Evolutionary conservation across 2,888 invertebrate species (phyloP).

Genomic region (Cheilosia impressa): DNA sequence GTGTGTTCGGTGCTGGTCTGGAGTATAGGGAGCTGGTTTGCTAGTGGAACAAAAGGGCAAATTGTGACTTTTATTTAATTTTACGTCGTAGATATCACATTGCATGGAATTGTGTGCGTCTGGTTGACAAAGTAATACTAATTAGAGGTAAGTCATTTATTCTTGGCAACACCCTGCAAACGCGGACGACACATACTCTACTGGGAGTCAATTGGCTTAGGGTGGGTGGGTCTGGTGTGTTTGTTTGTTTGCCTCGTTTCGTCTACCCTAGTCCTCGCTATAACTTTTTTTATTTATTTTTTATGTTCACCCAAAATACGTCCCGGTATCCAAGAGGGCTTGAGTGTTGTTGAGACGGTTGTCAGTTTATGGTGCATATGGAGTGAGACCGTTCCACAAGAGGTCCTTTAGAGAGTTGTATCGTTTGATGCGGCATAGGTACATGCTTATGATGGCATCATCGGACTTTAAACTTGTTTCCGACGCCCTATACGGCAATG

Average conservation of each 20-base stretch:
- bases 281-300: too few relatives aligned
- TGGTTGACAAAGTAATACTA: conserved; percentile 65
- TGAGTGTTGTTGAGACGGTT: too few relatives aligned
- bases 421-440: too few relatives aligned
- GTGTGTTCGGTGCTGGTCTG: conserved; percentile 6
- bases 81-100: conserved; percentile 58
- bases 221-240: neutral
- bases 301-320: too few relatives aligned
- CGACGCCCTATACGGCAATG: too few relatives aligned
- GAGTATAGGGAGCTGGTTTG: conserved; percentile 2
- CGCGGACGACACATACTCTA: conserved; percentile 17
- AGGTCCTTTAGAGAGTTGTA: too few relatives aligned
- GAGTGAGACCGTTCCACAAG: too few relatives aligned
- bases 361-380: too few relatives aligned
- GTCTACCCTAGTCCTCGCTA: neutral
- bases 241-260: conserved; percentile 3
- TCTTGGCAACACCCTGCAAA: conserved; percentile 27
- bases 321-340: too few relatives aligned
- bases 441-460: too few relatives aligned
- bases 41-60: conserved; percentile 54
- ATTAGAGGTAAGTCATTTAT: conserved; percentile 62
- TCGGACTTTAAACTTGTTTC: too few relatives aligned
- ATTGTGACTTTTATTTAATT: conserved; percentile 65
- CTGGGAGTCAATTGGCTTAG: conserved; percentile 53
- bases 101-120: conserved; percentile 66